A percentile compares a stretch with the other conserved stretches of the same genome.
These are phyloP conservation scores for Melieria picta DNA, from an alignment of 2,888 invertebrate species.

Conservation along the genomic window DNA sequence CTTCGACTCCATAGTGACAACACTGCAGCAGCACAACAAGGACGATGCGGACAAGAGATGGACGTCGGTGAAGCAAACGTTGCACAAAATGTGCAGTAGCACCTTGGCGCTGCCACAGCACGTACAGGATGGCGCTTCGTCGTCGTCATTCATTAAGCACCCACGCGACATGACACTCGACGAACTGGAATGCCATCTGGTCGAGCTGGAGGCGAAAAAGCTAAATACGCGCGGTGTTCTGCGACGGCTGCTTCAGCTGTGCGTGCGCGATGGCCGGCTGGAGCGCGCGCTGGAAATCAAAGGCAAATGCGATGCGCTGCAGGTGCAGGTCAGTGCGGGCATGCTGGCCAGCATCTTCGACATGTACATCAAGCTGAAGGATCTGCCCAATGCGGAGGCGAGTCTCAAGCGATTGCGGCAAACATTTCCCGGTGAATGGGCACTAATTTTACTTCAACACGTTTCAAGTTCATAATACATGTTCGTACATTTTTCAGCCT, in stretches of 20 bases:
- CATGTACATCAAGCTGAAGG: conserved; percentile 70
- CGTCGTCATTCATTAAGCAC: conserved; percentile 66
- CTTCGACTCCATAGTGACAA: conserved; percentile 9
- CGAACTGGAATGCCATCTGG: conserved; percentile 72
- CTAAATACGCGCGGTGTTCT: conserved; percentile 76
- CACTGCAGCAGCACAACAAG: conserved; percentile 22
- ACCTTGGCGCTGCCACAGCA: conserved; percentile 54
- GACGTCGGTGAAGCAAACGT: conserved; percentile 32
- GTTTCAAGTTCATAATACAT: not conserved
- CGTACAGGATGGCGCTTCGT: conserved; percentile 55
- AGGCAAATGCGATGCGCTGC: conserved; percentile 68
- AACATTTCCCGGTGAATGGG: conserved; percentile 63
- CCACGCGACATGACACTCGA: conserved; percentile 73
- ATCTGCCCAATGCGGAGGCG: conserved; percentile 69
- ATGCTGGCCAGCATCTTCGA: conserved; percentile 75
- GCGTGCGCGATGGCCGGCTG: conserved; percentile 70
- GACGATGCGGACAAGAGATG: conserved; percentile 49
- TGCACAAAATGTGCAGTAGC: conserved; percentile 66
- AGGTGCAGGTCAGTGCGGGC: conserved; percentile 72
- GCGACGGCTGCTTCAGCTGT: conserved; percentile 71
- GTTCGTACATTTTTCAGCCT: conserved; percentile 57
- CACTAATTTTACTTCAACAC: not conserved
- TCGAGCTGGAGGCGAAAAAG: conserved; percentile 73
- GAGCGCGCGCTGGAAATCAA: conserved; percentile 69
- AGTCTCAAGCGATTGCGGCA: conserved; percentile 69